These are phyloP conservation scores for Ploceus nigricollis DNA, from an alignment of 2,113 vertebrate species.

Conservation along the genomic window DNA sequence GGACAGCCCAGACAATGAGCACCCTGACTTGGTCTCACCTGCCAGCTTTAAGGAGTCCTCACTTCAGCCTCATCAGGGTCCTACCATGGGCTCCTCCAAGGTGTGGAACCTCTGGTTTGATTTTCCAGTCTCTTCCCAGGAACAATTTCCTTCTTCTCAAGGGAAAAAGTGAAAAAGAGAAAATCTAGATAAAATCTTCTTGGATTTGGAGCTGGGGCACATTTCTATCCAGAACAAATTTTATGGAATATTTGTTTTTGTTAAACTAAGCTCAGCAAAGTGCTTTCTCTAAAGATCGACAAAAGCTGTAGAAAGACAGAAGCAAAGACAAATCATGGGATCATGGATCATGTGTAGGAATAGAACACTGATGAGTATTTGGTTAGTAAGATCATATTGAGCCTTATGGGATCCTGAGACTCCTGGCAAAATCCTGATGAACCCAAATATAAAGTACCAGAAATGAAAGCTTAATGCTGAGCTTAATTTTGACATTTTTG, in stretches of 20 bases:
- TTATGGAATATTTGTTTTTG: background rate
- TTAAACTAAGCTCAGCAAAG: background rate
- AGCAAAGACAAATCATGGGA: background rate
- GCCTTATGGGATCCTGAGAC: background rate
- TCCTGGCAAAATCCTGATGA: constrained; percentile 38
- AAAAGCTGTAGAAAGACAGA: background rate
- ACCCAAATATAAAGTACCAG: background rate
- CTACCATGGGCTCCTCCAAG: rapidly evolving
- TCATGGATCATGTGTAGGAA: background rate
- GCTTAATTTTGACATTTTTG: background rate
- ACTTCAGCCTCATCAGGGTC: background rate
- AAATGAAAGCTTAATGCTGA: constrained; percentile 46
- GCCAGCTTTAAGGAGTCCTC: background rate
- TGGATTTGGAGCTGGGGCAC: background rate
- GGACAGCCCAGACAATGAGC: background rate
- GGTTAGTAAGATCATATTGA: background rate
- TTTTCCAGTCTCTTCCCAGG: background rate
- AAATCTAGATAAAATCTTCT: background rate
- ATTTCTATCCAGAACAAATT: background rate
- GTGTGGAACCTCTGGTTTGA: background rate
- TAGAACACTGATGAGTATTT: background rate
- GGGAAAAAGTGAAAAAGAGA: background rate
- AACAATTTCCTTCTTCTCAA: background rate
- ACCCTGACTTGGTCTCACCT: background rate
- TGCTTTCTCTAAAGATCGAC: background rate